A percentile compares a stretch with the other conserved stretches of the same genome.
phyloP scores from a whole-genome alignment of 2,888 invertebrate genomes.

The Phengaris alcon region DNA sequence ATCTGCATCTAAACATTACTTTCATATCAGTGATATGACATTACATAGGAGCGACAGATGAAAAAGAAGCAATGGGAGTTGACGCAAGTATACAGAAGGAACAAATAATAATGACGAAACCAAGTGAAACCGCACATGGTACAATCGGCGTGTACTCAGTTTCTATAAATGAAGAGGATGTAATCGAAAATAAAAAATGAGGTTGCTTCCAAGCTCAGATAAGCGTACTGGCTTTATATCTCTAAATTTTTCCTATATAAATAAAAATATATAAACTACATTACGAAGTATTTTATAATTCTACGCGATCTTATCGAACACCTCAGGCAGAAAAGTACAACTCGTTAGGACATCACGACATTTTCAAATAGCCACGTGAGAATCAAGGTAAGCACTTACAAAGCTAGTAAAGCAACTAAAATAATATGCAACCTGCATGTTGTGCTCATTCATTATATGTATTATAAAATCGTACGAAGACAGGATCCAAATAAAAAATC shows the following conservation, averaged over 20 bases:
- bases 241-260: constrained; percentile 12
- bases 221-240: constrained; percentile 15
- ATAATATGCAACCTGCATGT: constrained; percentile 26
- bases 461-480: not conserved
- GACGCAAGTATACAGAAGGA: not conserved
- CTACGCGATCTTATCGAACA: constrained; percentile 43
- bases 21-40: not conserved
- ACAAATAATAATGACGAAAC: constrained; percentile 12
- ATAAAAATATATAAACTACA: not conserved
- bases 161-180: not conserved
- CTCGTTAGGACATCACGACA: not conserved
- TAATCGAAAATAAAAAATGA: constrained; percentile 22
- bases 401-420: constrained; percentile 19
- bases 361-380: constrained; percentile 9
- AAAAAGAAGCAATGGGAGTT: constrained; percentile 14
- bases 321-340: constrained; percentile 48
- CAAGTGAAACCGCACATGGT: not conserved
- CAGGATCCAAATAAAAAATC: not conserved
- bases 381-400: constrained; percentile 16
- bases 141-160: not conserved
- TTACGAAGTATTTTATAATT: not conserved
- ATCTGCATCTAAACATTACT: not conserved
- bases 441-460: constrained; percentile 20
- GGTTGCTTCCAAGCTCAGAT: constrained; percentile 20
- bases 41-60: not conserved